Percentiles rank a stretch among this genome's conserved stretches.
Evolutionary conservation across 2,888 invertebrate species (phyloP).

Genomic region (Hedychridium roseum): DNA sequence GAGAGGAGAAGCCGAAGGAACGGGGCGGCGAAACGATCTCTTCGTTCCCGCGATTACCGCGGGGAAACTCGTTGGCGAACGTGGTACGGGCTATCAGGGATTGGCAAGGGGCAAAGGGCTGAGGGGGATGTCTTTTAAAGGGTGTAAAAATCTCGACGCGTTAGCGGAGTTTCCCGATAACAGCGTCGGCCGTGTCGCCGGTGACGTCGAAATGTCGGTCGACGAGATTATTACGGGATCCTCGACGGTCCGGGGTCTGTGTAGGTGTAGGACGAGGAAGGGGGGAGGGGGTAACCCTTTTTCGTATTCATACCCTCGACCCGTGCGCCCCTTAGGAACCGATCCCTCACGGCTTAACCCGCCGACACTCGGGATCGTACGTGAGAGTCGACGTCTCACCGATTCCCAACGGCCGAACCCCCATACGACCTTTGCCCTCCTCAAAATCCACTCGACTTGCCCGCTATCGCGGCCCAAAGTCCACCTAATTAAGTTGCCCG

Average conservation of each 20-base stretch:
- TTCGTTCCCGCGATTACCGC: background rate
- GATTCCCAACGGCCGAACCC: too few species aligned
- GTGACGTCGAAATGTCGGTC: constrained; percentile 31
- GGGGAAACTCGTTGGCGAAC: background rate
- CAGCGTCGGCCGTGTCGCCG: constrained; percentile 17
- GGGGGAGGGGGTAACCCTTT: constrained; percentile 19
- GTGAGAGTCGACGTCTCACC: too few species aligned
- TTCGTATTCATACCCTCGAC: constrained; percentile 29
- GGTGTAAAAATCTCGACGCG: constrained; percentile 16
- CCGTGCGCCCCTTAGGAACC: constrained; percentile 6
- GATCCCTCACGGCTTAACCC: constrained; percentile 1
- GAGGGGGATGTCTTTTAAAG: too few species aligned
- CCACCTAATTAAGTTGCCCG: too few species aligned
- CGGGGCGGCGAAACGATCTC: background rate
- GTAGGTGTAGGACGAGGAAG: background rate
- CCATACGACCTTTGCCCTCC: too few species aligned
- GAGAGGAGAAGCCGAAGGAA: background rate
- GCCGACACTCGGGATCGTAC: constrained; percentile 7
- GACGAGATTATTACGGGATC: constrained; percentile 24
- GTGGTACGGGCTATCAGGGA: too few species aligned
- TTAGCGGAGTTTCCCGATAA: constrained; percentile 4
- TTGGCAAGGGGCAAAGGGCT: too few species aligned
- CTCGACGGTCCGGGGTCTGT: constrained; percentile 1
- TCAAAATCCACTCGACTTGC: too few species aligned
- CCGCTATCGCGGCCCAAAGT: too few species aligned